A percentile compares a stretch with the other conserved stretches of the same genome.
Evolutionary conservation across 2,113 vertebrate genomes (phyloP).

Genomic region (Grus americana): DNA sequence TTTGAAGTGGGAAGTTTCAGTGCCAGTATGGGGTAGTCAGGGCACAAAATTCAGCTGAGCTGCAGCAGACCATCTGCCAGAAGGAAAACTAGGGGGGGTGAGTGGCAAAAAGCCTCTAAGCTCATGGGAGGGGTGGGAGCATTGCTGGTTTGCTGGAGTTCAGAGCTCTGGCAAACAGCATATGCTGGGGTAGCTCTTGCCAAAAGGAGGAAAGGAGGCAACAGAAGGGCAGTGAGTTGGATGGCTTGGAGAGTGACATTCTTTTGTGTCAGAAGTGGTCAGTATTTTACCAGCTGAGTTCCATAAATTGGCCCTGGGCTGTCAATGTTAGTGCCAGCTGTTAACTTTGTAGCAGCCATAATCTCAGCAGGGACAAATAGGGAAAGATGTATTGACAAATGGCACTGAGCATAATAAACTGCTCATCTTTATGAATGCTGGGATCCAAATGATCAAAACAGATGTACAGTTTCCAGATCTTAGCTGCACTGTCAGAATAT

Average conservation of each 20-base stretch:
- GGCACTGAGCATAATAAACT: slow-evolving; percentile 69
- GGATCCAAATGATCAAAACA: slow-evolving; percentile 72
- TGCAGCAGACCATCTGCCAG: slow-evolving; percentile 39
- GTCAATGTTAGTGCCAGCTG: slow-evolving; percentile 63
- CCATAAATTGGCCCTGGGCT: slow-evolving; percentile 67
- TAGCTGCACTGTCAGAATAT: slow-evolving; percentile 66
- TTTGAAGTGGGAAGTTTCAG: neutral
- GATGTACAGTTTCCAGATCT: slow-evolving; percentile 71
- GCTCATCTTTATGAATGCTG: slow-evolving; percentile 69
- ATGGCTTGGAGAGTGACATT: neutral
- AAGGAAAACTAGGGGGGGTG: neutral
- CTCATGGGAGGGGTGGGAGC: neutral
- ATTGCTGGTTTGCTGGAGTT: neutral
- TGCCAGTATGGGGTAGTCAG: neutral
- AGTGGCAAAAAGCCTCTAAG: neutral
- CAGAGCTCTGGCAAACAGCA: neutral
- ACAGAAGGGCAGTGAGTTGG: slow-evolving; percentile 47
- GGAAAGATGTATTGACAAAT: slow-evolving; percentile 70
- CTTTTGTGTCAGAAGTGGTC: slow-evolving; percentile 62
- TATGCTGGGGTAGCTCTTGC: neutral
- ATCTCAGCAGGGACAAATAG: slow-evolving; percentile 71
- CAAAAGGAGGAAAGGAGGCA: slow-evolving; percentile 24
- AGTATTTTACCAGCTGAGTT: slow-evolving; percentile 66
- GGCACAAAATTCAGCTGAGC: neutral
- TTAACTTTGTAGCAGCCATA: slow-evolving; percentile 65